Evolutionary conservation across 2,888 invertebrate species (phyloP).

Genomic region (Pollenia amentaria): DNA sequence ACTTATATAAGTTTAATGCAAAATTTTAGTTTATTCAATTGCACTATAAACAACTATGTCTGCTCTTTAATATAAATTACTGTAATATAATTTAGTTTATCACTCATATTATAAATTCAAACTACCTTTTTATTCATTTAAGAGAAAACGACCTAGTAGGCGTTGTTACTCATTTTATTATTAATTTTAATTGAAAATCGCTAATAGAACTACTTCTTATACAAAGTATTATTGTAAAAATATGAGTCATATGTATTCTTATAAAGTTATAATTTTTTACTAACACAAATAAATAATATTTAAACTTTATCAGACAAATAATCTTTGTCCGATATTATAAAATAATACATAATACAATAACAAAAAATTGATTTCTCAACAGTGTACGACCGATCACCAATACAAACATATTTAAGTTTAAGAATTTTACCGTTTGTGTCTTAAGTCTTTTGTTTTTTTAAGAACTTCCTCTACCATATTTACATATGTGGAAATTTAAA

Average conservation of each 20-base stretch:
- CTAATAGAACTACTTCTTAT: neutral
- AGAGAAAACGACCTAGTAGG: no score
- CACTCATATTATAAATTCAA: no score
- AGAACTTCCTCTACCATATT: neutral
- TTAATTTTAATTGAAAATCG: no score
- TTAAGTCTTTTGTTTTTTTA: constrained; percentile 56
- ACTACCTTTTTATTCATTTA: no score
- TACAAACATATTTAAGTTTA: neutral
- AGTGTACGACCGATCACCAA: neutral
- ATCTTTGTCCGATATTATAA: neutral
- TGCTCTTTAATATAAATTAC: no score
- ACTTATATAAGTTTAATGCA: no score
- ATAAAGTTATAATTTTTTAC: neutral
- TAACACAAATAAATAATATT: neutral
- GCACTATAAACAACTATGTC: no score
- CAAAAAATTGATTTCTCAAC: neutral
- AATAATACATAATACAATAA: neutral
- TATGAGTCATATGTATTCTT: neutral
- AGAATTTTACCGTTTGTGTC: constrained; percentile 39
- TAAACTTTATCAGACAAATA: neutral
- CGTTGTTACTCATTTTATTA: no score
- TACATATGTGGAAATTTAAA: neutral
- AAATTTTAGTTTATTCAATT: no score
- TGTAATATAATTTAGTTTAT: no score
- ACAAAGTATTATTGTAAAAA: neutral